Conservation (phyloP, 2,888 invertebrate genomes). For the Thecocarcelia acutangulata region DNA sequence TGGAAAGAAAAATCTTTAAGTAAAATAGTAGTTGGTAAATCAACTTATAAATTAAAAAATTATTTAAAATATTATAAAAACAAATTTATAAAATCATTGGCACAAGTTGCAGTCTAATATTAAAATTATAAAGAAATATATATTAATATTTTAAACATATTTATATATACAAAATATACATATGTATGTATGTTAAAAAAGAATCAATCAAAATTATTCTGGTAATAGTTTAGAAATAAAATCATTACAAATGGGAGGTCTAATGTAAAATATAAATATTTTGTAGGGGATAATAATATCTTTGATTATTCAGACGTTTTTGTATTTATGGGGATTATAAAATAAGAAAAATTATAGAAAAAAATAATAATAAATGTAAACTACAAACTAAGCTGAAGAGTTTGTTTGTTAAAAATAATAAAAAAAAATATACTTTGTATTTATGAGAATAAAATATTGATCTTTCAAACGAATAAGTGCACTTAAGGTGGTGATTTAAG, state of each 20-base stretch:
- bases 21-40: conserved; percentile 46
- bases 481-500: conserved; percentile 48
- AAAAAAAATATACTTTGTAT: conserved; percentile 13
- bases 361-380: no score
- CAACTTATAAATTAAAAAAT: conserved; percentile 18
- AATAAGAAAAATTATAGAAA: no score
- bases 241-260: conserved; percentile 38
- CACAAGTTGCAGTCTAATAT: conserved; percentile 80
- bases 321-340: no score
- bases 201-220: conserved; percentile 25
- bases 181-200: conserved; percentile 41
- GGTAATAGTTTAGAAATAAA: conserved; percentile 34
- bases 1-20: conserved; percentile 70
- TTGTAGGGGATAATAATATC: no score
- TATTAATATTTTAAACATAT: conserved; percentile 44
- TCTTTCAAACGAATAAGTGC: conserved; percentile 54
- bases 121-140: conserved; percentile 50
- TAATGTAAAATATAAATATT: conserved; percentile 12
- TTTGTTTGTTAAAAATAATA: background rate
- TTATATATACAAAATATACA: conserved; percentile 50
- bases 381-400: no score
- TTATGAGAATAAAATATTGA: conserved; percentile 22
- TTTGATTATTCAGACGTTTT: no score
- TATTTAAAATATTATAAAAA: conserved; percentile 33
- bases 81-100: conserved; percentile 77